phyloP scores from a whole-genome alignment of 2,797 vertebrate genomes.

The Pseudocheirus occidentalis region DNA sequence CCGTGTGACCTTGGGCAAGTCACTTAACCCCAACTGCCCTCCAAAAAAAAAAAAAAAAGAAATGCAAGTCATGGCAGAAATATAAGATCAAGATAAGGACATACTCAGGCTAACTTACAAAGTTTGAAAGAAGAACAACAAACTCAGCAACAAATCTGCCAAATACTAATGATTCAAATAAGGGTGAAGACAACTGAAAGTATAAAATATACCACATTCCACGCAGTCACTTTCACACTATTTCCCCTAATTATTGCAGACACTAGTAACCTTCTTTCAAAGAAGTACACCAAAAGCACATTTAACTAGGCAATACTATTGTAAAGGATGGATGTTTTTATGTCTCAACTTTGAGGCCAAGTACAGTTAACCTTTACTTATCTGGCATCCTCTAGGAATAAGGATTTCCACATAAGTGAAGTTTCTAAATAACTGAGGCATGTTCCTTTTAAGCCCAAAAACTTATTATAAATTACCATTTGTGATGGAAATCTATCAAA shows the following conservation, averaged over 20 bases:
- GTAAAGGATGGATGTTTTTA: conserved; percentile 1
- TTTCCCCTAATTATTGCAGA: conserved; percentile 69
- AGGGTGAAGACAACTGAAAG: conserved; percentile 51
- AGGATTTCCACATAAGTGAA: neutral
- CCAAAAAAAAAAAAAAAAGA: no score
- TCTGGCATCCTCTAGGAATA: neutral
- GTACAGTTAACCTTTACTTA: neutral
- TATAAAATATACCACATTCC: conserved; percentile 51
- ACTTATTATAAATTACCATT: neutral
- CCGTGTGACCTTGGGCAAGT: no score
- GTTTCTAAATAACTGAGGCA: neutral
- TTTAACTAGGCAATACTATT: conserved; percentile 48
- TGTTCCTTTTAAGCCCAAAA: neutral
- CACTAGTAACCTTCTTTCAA: conserved; percentile 64
- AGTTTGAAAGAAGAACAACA: conserved; percentile 69
- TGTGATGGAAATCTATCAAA: neutral
- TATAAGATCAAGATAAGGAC: conserved; percentile 56
- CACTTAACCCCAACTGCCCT: no score
- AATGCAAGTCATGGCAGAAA: conserved; percentile 63
- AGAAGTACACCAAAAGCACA: conserved; percentile 44
- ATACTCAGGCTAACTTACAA: conserved; percentile 38
- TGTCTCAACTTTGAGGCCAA: neutral
- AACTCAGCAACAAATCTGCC: conserved; percentile 73
- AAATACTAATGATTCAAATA: conserved; percentile 76
- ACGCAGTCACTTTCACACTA: conserved; percentile 40